Conservation (phyloP, 2,888 invertebrate genomes). For the Malachius bipustulatus region DNA sequence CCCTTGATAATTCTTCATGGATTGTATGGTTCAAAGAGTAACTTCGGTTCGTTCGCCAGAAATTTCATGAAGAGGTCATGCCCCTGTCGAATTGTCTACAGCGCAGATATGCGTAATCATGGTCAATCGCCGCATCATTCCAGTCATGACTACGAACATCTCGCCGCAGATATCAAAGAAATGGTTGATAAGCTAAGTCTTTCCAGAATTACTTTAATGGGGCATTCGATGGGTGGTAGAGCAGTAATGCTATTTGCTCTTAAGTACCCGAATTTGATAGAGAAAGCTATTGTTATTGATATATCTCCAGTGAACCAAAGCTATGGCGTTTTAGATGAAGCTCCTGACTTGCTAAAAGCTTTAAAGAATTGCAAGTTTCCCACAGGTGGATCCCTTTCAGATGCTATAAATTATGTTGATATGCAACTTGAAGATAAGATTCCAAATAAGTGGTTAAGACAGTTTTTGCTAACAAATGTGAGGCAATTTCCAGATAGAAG, state of each 20-base stretch:
- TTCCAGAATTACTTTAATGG: background rate
- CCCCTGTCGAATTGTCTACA: background rate
- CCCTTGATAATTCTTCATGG: background rate
- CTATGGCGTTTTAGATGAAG: too few species aligned
- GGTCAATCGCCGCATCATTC: background rate
- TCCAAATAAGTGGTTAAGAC: too few species aligned
- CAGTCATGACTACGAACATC: background rate
- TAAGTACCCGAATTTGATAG: background rate
- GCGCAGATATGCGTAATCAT: background rate
- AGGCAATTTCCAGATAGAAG: too few species aligned
- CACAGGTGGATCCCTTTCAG: too few species aligned
- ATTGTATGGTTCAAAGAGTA: conserved; percentile 1
- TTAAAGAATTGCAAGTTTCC: too few species aligned
- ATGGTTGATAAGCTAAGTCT: background rate
- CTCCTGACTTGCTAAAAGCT: too few species aligned
- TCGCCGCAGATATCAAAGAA: background rate
- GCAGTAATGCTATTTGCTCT: background rate
- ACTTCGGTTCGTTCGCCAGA: background rate
- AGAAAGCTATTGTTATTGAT: too few species aligned
- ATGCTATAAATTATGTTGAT: too few species aligned
- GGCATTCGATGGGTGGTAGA: conserved; percentile 2
- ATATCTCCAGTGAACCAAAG: too few species aligned
- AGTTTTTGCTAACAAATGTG: too few species aligned
- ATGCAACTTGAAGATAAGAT: too few species aligned
- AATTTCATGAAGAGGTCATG: background rate